These are phyloP conservation scores for Keiferia lycopersicella DNA, from an alignment of 2,888 invertebrate genomes.

Conservation along the genomic window DNA sequence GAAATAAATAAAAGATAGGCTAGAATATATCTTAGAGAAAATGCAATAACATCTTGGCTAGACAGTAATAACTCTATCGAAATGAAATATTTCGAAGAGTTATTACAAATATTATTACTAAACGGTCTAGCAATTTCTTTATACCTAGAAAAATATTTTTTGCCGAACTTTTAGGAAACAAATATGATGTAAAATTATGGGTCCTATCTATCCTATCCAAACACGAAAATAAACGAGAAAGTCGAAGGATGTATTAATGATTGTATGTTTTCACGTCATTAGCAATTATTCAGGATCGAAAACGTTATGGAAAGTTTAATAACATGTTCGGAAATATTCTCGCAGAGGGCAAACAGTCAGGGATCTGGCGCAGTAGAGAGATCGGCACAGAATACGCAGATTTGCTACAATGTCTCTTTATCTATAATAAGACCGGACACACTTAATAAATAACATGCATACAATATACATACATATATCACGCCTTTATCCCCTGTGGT, in stretches of 20 bases:
- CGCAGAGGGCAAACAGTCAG: slow-evolving; percentile 33
- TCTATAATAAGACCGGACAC: too few relatives aligned
- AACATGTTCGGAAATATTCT: slow-evolving; percentile 42
- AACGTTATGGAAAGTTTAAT: slow-evolving; percentile 39
- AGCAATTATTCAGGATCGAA: slow-evolving; percentile 35
- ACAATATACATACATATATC: too few relatives aligned
- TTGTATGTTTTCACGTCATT: slow-evolving; percentile 43
- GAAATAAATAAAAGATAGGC: not conserved
- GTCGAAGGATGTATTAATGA: slow-evolving; percentile 34
- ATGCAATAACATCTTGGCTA: slow-evolving; percentile 1
- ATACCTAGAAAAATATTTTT: not conserved
- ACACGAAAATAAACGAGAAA: slow-evolving; percentile 26
- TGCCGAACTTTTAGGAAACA: not conserved
- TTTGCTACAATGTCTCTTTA: too few relatives aligned
- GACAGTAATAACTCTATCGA: slow-evolving; percentile 1
- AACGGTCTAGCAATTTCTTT: not conserved
- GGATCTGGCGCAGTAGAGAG: slow-evolving; percentile 17
- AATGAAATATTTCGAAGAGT: not conserved
- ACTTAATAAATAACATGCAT: too few relatives aligned
- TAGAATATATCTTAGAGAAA: not conserved
- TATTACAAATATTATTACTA: not conserved
- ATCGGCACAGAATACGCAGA: not conserved
- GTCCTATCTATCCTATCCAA: slow-evolving; percentile 12
- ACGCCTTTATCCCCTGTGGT: too few relatives aligned
- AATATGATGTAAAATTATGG: slow-evolving; percentile 9